Percentiles rank a stretch among this genome's conserved stretches.
phyloP scores from a whole-genome alignment of 1,140 invertebrate species.

The Hormaphis cornu region DNA sequence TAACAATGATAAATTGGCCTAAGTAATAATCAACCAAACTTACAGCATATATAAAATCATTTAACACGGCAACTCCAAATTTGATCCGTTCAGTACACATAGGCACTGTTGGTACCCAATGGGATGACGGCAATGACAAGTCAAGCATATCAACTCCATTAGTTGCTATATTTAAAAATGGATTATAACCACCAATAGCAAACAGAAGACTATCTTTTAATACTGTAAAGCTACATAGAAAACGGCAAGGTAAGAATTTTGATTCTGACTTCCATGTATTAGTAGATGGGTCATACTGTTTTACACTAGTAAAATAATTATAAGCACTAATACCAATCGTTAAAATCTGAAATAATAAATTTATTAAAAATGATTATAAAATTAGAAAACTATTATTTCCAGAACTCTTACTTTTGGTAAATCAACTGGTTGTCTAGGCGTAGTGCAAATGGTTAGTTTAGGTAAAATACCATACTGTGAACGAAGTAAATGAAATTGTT shows the following conservation, averaged over 20 bases:
- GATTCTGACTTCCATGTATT: constrained; percentile 64
- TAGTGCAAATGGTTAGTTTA: constrained; percentile 70
- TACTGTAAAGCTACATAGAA: constrained; percentile 70
- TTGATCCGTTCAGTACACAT: constrained; percentile 88
- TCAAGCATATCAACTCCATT: constrained; percentile 62
- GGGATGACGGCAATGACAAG: constrained; percentile 47
- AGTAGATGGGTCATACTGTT: constrained; percentile 79
- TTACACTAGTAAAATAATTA: constrained; percentile 86
- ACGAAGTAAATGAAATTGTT: constrained; percentile 85
- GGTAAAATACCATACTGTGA: constrained; percentile 63
- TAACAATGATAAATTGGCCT: not conserved
- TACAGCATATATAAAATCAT: constrained; percentile 80
- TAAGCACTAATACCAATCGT: constrained; percentile 92
- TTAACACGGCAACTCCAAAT: constrained; percentile 82
- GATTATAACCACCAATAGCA: constrained; percentile 88
- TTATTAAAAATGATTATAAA: constrained; percentile 32
- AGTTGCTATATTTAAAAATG: constrained; percentile 81
- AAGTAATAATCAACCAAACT: constrained; percentile 37
- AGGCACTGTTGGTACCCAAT: constrained; percentile 70
- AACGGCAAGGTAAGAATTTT: constrained; percentile 69
- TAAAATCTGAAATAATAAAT: constrained; percentile 70
- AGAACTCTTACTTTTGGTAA: constrained; percentile 20
- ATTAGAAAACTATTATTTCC: not conserved
- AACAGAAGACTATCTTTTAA: constrained; percentile 72
- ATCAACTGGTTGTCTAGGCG: constrained; percentile 59